Conservation (phyloP, 2,888 invertebrate genomes). For the Melanostoma scalare region DNA sequence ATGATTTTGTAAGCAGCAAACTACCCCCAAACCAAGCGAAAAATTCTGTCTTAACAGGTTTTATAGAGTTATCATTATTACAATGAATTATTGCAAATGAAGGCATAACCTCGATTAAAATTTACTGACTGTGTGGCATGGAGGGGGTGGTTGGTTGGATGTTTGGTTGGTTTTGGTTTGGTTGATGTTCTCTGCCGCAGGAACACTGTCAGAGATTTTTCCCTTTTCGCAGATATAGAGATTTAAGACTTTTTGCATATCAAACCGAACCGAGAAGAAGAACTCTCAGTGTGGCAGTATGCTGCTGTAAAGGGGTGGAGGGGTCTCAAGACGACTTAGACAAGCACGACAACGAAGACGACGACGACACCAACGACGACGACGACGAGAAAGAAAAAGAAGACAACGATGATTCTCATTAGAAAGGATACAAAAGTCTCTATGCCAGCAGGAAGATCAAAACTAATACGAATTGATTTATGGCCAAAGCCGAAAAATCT, state of each 20-base stretch:
- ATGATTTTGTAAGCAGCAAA: not conserved
- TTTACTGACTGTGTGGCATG: conserved; percentile 47
- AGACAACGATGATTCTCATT: conserved; percentile 64
- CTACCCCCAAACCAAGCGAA: conserved; percentile 57
- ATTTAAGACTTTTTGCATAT: conserved; percentile 73
- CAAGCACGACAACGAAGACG: conserved; percentile 9
- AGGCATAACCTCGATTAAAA: conserved; percentile 73
- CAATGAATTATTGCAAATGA: conserved; percentile 73
- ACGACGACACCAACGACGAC: conserved; percentile 26
- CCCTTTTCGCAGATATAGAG: conserved; percentile 57
- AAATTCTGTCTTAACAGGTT: conserved; percentile 73
- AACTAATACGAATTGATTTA: conserved; percentile 73
- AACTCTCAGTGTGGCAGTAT: not conserved
- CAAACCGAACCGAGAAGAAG: conserved; percentile 44
- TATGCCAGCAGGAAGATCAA: conserved; percentile 72
- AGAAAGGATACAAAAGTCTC: conserved; percentile 71
- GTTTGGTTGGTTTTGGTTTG: conserved; percentile 2
- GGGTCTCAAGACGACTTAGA: conserved; percentile 40
- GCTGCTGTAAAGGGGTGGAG: not conserved
- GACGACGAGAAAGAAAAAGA: conserved; percentile 21
- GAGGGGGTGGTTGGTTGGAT: not conserved
- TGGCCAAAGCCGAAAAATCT: conserved; percentile 71
- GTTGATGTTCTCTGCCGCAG: conserved; percentile 50
- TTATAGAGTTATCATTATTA: conserved; percentile 73
- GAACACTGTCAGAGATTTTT: conserved; percentile 62